phyloP scores from a whole-genome alignment of 1,140 invertebrate genomes.

The Tachypleus tridentatus region DNA sequence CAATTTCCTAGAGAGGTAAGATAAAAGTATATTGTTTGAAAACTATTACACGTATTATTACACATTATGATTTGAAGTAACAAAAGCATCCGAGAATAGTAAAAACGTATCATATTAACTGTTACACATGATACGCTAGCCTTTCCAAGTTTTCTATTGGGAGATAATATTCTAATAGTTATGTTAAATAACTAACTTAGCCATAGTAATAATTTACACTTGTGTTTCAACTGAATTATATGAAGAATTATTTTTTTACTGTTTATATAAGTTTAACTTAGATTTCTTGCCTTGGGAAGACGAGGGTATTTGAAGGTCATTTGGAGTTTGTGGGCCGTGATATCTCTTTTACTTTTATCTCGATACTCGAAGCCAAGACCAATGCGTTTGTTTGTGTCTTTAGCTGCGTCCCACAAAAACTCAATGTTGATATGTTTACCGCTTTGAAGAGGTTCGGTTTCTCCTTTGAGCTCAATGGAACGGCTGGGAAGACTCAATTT shows the following conservation, averaged over 20 bases:
- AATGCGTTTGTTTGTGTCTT: slow-evolving; percentile 24
- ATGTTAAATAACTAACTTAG: too few species aligned
- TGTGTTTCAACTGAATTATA: too few species aligned
- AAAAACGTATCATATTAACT: too few species aligned
- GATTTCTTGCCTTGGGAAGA: slow-evolving; percentile 12
- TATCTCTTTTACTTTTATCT: slow-evolving; percentile 11
- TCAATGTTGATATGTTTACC: slow-evolving; percentile 7
- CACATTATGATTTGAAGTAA: too few species aligned
- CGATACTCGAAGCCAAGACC: slow-evolving; percentile 1
- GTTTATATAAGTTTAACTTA: too few species aligned
- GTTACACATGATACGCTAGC: too few species aligned
- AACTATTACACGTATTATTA: too few species aligned
- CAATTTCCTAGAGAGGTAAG: slow-evolving; percentile 5
- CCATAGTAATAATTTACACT: too few species aligned
- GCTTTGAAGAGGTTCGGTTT: neutral
- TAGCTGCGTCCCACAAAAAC: slow-evolving; percentile 28
- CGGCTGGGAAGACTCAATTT: slow-evolving; percentile 25
- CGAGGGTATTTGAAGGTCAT: slow-evolving; percentile 19
- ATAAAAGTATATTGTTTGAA: neutral
- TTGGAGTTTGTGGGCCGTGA: slow-evolving; percentile 12
- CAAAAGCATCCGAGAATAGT: too few species aligned
- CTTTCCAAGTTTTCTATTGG: too few species aligned
- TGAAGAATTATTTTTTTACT: too few species aligned
- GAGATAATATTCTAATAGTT: too few species aligned
- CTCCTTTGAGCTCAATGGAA: slow-evolving; percentile 23